Conservation (phyloP, 2,113 vertebrate species). For the Clarias macrocephalus region DNA sequence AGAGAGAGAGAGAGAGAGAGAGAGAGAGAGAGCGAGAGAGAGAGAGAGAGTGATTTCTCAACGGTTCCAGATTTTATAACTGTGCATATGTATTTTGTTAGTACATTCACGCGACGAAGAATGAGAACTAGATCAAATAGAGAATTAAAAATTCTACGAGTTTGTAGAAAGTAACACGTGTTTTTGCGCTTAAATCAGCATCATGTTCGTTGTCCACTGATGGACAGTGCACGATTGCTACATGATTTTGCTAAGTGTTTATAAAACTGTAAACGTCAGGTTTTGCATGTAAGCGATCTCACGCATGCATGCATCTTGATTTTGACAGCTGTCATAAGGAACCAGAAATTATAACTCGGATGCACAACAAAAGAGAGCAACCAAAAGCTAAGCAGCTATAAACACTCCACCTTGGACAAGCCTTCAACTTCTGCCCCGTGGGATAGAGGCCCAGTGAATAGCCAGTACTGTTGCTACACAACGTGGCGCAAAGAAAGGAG, state of each 20-base stretch:
- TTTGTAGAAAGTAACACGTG: background rate
- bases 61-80: background rate
- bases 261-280: background rate
- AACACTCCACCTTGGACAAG: slow-evolving; percentile 28
- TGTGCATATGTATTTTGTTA: background rate
- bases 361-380: slow-evolving; percentile 15
- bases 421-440: slow-evolving; percentile 32
- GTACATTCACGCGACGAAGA: background rate
- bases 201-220: background rate
- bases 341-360: slow-evolving; percentile 21
- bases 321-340: slow-evolving; percentile 20
- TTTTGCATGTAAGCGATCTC: background rate
- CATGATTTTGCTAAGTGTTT: slow-evolving; percentile 7
- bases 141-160: background rate
- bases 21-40: slow-evolving; percentile 1
- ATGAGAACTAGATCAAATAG: background rate
- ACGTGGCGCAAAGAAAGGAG: slow-evolving; percentile 9
- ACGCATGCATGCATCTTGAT: background rate
- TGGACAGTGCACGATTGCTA: background rate
- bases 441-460: slow-evolving; percentile 24
- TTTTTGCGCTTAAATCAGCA: background rate
- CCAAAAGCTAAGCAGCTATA: slow-evolving; percentile 25
- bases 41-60: background rate
- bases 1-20: slow-evolving; percentile 17
- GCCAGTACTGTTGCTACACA: background rate